phyloP scores from a whole-genome alignment of 2,113 vertebrate species.

The Gambusia affinis region DNA sequence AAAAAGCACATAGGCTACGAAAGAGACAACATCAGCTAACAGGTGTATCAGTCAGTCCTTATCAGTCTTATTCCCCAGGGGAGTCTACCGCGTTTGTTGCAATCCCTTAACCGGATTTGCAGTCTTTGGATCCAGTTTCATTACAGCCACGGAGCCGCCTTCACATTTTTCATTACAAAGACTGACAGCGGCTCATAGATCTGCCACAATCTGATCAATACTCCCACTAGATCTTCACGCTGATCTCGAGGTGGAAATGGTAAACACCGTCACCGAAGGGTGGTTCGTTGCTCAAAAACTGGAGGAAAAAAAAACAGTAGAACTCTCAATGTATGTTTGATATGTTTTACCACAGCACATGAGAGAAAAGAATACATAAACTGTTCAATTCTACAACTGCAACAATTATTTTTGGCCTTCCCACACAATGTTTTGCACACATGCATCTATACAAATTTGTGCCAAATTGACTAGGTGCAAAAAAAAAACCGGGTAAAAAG shows the following conservation, averaged over 20 bases:
- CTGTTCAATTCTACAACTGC: constrained; percentile 1
- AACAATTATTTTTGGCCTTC: constrained; percentile 15
- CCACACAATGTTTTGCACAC: constrained; percentile 9
- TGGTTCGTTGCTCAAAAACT: neutral
- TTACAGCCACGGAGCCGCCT: neutral
- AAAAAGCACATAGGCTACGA: neutral
- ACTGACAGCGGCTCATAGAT: constrained; percentile 33
- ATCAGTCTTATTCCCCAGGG: constrained; percentile 23
- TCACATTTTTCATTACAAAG: constrained; percentile 39
- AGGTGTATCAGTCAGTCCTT: constrained; percentile 14
- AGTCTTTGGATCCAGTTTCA: constrained; percentile 14
- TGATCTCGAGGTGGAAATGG: neutral
- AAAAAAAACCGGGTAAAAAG: constrained; percentile 34
- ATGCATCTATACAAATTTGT: constrained; percentile 6
- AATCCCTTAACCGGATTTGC: constrained; percentile 32
- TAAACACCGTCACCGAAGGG: neutral
- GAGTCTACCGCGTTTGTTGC: constrained; percentile 8
- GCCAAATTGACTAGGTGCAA: constrained; percentile 26
- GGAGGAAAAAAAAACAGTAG: neutral
- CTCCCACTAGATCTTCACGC: neutral
- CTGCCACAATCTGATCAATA: constrained; percentile 25
- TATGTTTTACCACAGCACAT: neutral
- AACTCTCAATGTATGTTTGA: neutral
- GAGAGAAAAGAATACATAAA: neutral
- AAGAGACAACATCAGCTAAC: constrained; percentile 32